These are phyloP conservation scores for Tragelaphus strepsiceros DNA, from an alignment of 2,113 vertebrate genomes.

Conservation along the genomic window DNA sequence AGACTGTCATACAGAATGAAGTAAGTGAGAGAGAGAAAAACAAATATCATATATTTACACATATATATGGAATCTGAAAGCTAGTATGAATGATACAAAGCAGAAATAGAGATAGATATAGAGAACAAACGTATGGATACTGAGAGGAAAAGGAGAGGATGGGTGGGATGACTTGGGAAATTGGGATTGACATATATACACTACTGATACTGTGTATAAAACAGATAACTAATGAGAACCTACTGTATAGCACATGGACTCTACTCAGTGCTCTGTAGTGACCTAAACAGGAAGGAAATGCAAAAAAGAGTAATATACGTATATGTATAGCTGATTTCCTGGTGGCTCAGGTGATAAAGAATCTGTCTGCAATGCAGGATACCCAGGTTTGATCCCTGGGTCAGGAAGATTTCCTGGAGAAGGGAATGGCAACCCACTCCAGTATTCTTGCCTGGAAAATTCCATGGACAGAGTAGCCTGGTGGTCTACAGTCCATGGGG, in stretches of 20 bases:
- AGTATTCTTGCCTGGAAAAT: not conserved
- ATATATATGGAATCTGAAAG: not conserved
- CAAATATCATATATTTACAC: not conserved
- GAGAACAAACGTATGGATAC: not conserved
- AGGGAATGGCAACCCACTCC: not conserved
- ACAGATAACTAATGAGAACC: not conserved
- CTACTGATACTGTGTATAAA: not conserved
- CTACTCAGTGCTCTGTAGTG: not conserved
- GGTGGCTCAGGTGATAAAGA: not conserved
- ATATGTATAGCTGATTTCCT: not conserved
- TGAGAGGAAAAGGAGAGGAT: not conserved
- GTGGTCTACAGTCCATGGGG: not conserved
- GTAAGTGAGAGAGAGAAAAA: not conserved
- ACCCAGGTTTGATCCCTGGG: not conserved
- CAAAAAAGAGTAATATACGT: not conserved
- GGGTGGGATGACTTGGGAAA: not conserved
- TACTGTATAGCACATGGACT: not conserved
- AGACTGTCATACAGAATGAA: not conserved
- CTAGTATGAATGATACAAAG: not conserved
- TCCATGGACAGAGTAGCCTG: not conserved
- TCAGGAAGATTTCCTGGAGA: not conserved
- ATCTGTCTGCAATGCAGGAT: not conserved
- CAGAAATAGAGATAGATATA: not conserved
- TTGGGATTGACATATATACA: not conserved
- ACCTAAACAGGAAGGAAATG: not conserved